Conservation (phyloP, 2,797 vertebrate genomes). For the Cheirogaleus major region DNA sequence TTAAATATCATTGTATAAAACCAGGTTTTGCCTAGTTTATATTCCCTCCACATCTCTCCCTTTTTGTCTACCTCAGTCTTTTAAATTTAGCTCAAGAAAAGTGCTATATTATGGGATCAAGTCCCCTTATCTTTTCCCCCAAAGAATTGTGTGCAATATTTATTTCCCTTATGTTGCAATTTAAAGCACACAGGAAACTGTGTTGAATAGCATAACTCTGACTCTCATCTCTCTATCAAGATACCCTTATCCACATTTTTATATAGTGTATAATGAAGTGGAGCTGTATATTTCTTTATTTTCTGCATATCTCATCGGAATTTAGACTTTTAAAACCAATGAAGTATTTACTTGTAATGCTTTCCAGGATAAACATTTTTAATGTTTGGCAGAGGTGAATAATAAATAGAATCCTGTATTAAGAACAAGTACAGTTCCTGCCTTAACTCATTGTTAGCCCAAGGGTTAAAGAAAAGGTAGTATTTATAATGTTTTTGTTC, state of each 20-base stretch:
- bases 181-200: slow-evolving; percentile 50
- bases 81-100: slow-evolving; percentile 78
- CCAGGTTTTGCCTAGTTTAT: slow-evolving; percentile 27
- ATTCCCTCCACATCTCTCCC: slow-evolving; percentile 47
- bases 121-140: slow-evolving; percentile 33
- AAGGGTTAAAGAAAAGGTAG: neutral
- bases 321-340: slow-evolving; percentile 22
- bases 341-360: neutral
- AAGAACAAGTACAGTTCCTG: neutral
- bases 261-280: neutral
- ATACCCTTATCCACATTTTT: neutral
- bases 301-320: neutral
- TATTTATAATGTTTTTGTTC: neutral
- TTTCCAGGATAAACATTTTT: neutral
- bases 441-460: neutral
- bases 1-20: slow-evolving; percentile 42
- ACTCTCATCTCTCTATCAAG: neutral
- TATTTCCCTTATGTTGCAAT: slow-evolving; percentile 65
- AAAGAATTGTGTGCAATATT: slow-evolving; percentile 58
- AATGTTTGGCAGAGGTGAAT: neutral
- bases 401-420: neutral
- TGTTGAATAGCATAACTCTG: neutral
- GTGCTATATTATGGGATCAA: slow-evolving; percentile 60
- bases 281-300: neutral
- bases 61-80: slow-evolving; percentile 72